phyloP scores from a whole-genome alignment of 92 coral and sea anemone species.

The Bergia puertoricense region DNA sequence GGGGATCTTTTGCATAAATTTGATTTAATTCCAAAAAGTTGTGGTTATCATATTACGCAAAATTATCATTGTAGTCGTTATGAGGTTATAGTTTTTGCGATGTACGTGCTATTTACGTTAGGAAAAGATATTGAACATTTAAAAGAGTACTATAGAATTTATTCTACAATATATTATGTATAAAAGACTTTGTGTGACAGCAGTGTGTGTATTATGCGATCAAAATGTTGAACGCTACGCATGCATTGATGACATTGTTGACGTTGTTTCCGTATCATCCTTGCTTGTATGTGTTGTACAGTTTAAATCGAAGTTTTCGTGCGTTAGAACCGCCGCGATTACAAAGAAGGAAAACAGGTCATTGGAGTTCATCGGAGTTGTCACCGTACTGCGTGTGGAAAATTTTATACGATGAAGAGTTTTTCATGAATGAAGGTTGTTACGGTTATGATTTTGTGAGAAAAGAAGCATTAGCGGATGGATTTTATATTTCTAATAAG shows the following conservation, averaged over 20 bases:
- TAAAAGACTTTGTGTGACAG: not conserved
- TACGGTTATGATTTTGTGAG: not conserved
- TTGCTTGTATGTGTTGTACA: not conserved
- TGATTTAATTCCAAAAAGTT: not conserved
- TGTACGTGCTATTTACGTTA: not conserved
- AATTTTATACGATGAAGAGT: not conserved
- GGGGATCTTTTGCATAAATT: not conserved
- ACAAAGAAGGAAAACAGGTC: not conserved
- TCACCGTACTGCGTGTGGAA: not conserved
- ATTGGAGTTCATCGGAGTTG: no score
- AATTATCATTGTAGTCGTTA: constrained; percentile 2
- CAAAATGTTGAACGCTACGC: constrained; percentile 17
- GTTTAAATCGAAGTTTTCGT: not conserved
- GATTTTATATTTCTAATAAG: not conserved
- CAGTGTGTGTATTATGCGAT: not conserved
- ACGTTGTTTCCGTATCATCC: not conserved
- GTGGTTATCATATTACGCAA: not conserved
- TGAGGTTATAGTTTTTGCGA: not conserved
- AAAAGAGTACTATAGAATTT: not conserved
- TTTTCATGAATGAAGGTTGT: not conserved
- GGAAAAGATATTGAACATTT: constrained; percentile 5
- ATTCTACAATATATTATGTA: not conserved
- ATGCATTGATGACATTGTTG: no score
- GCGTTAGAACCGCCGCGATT: not conserved
- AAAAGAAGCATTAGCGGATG: not conserved